Base-by-base conservation (phyloP, 64 coral and sea anemone genomes). In the Stichodactyla helianthus region DNA sequence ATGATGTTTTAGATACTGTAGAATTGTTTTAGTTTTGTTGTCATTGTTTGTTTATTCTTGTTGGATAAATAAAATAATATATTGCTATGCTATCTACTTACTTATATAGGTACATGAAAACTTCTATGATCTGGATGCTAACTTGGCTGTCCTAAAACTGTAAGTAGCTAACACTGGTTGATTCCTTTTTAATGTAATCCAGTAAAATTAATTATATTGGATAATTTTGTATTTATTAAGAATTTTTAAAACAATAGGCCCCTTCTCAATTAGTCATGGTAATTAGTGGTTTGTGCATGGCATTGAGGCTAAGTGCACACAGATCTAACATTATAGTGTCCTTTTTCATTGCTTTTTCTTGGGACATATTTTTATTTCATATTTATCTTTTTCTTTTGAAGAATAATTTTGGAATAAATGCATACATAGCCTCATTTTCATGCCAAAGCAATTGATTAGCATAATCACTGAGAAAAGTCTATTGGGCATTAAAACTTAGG, bases 91-190 rank as follows among this genome's bases (percentile, higher is more conserved):
- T n/a, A n/a, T n/a, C n/a, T n/a, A 5, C 9, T 68, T 23, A 68
- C 63, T 22, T 68, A 20, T 76, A 6, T 76, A 92, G 90, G 90
- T 92, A 6, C 79, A 92, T 51, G 86, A 92, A n/a, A 92, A 92
- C 51, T 68, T 76, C n/a, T 92, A 92, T 92, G 90, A 92, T 82
- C 5, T 92, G 74, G 90, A 92, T 87, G 85, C 90, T 64, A 92
- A 92, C 87, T 54, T 92, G 31, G 90, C 90, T 50, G 90, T 92
- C 20, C 51, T 92, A 83, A 92, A 92, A 58, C 51, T 92, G 90
- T 92, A 53, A 92, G 90, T 92, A 79, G 9, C 7, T 16, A 52
- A 22, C 54, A 15, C 23, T 53, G 17, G 10, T 11, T 83, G 12
- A 22, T 51, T 15, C 13, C 28, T 70, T 16, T 70, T 16, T 16